Base-by-base conservation (phyloP, 2,113 vertebrate genomes). In the Pungitius pungitius region DNA sequence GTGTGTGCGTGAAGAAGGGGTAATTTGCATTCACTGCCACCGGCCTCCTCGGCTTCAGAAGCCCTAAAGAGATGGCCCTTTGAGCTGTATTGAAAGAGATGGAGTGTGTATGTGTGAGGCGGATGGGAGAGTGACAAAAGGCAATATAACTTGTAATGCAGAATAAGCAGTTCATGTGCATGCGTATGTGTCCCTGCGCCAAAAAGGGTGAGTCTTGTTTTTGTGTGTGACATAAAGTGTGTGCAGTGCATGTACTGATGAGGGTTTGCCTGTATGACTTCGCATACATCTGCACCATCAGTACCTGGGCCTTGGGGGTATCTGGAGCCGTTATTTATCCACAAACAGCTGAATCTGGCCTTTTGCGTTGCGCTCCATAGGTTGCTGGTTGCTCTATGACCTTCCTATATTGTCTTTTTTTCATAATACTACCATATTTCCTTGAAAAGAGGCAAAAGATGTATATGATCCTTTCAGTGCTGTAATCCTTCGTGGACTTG, bases 1-100 rank as follows among this genome's bases (percentile, higher is more conserved):
- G 56, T 52, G 37, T 77, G 68, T 74, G 49, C 55, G 68, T 61
- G 69, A n/a, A n/a, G n/a, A n/a, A n/a, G 67, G 68, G 69, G 56
- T 84, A 10, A 90, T 93, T 90, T 89, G 86, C 90, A 92, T 91
- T 88, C 92, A 81, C 55, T 43, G 82, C 88, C 84, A 86, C 57
- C 11, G 84, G 80, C 73, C 65, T 77, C 81, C 87, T 85, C 85
- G 39, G 85, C 85, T 84, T 87, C 85, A 89, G 82, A 83, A 74
- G 81, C 82, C 78, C 85, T 84, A 77, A 90, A 91, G 91, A 92
- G 90, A 91, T 75, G 80, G 80, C 47, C 85, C 85, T 92, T 91
- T 92, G 89, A 92, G 87, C 73, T 47, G 33, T 72, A 74, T 15
- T 82, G 87, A 89, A 88, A 87, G 86, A 87, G 79, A 84, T 63